Evolutionary conservation across 2,797 vertebrate species (phyloP).

Genomic region (Acipenser ruthenus): DNA sequence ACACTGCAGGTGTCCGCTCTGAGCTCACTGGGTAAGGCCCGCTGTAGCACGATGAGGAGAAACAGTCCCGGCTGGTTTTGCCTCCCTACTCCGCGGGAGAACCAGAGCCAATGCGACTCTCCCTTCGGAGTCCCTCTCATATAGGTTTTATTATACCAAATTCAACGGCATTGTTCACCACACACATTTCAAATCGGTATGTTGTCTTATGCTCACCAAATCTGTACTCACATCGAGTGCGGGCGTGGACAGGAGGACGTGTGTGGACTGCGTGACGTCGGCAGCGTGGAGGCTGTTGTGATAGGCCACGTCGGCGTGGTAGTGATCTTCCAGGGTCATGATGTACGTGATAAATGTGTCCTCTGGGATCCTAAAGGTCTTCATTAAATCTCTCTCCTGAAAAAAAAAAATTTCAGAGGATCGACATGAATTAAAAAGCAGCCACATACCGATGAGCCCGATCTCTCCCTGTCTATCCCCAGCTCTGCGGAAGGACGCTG

Average conservation of each 20-base stretch:
- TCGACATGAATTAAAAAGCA: no score
- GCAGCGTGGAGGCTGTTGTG: constrained; percentile 93
- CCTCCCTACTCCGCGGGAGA: no score
- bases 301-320: constrained; percentile 86
- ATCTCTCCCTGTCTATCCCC: background rate
- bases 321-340: constrained; percentile 88
- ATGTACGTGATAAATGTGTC: constrained; percentile 84
- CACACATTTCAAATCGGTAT: no score
- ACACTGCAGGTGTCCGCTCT: no score
- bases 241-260: constrained; percentile 83
- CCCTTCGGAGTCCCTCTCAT: no score
- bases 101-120: no score
- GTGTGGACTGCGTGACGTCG: constrained; percentile 88
- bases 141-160: no score
- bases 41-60: no score
- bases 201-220: background rate
- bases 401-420: background rate
- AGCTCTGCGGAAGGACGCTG: background rate
- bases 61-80: no score
- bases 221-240: constrained; percentile 74
- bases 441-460: no score
- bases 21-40: no score
- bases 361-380: constrained; percentile 80
- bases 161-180: no score
- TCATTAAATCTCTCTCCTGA: constrained; percentile 83